Conservation (phyloP, 2,113 vertebrate species). For the Triplophysa tibetana region DNA sequence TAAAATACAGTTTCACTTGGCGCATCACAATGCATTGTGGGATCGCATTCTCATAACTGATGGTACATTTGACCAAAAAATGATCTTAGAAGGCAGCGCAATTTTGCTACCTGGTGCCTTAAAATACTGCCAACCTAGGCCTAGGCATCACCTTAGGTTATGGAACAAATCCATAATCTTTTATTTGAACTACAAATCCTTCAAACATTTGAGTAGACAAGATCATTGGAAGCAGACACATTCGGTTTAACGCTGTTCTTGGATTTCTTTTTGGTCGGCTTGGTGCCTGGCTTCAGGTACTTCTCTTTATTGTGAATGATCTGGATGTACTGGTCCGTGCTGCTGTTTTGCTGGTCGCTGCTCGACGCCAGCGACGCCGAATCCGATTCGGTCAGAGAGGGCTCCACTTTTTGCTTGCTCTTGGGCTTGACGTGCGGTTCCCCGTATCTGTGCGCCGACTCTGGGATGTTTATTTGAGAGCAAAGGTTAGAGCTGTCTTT, state of each 20-base stretch:
- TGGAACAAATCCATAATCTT: background rate
- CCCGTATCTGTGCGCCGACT: conserved; percentile 57
- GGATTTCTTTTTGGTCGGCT: conserved; percentile 73
- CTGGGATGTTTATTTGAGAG: conserved; percentile 65
- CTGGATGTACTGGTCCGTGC: conserved; percentile 87
- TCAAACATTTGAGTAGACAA: conserved; percentile 87
- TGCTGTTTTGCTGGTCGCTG: conserved; percentile 87
- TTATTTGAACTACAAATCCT: background rate
- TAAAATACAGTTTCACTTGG: too few relatives aligned
- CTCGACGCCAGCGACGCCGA: conserved; percentile 85
- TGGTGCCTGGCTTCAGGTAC: conserved; percentile 70
- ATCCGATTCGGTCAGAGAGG: conserved; percentile 83
- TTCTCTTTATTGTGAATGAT: conserved; percentile 82
- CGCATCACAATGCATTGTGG: too few relatives aligned
- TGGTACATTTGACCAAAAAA: too few relatives aligned
- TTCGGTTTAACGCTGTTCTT: conserved; percentile 67
- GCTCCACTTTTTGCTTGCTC: conserved; percentile 72
- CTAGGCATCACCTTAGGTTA: background rate
- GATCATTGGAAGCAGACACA: conserved; percentile 68
- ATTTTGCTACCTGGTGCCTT: too few relatives aligned
- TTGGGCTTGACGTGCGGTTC: conserved; percentile 75
- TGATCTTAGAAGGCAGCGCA: too few relatives aligned
- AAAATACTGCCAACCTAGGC: too few relatives aligned
- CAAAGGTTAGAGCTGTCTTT: conserved; percentile 60
- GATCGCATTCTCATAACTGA: too few relatives aligned